Conservation (phyloP, 2,888 invertebrate species). For the Lamellibrachia satsuma region DNA sequence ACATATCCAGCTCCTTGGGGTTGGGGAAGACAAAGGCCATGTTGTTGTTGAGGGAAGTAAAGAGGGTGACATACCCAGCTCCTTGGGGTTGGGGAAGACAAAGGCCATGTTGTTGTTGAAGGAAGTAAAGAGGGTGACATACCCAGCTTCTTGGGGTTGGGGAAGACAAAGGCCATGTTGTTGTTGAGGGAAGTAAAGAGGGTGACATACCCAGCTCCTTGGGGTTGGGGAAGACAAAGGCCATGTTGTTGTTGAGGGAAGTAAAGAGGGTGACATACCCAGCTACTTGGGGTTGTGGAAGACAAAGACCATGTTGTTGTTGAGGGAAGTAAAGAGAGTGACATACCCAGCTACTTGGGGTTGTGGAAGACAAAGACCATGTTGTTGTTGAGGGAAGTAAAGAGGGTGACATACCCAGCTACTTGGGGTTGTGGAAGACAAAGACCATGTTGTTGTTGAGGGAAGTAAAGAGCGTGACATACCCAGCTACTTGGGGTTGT, state of each 20-base stretch:
- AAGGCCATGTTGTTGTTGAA: slow-evolving; percentile 77
- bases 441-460: slow-evolving; percentile 75
- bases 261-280: too few species aligned
- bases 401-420: slow-evolving; percentile 78
- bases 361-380: slow-evolving; percentile 50
- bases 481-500: too few species aligned
- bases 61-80: slow-evolving; percentile 72
- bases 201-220: too few species aligned
- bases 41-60: too few species aligned
- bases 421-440: slow-evolving; percentile 94
- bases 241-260: too few species aligned
- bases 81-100: slow-evolving; percentile 94
- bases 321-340: slow-evolving; percentile 56
- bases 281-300: too few species aligned
- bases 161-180: too few species aligned
- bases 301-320: slow-evolving; percentile 45
- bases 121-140: not conserved
- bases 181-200: too few species aligned
- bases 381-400: too few species aligned
- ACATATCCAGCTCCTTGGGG: not conserved
- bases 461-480: slow-evolving; percentile 46
- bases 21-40: slow-evolving; percentile 50
- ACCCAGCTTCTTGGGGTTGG: too few species aligned
- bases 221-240: too few species aligned
- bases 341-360: not conserved